Evolutionary conservation across 2,797 vertebrate genomes (phyloP).

Genomic region (Urocyon cinereoargenteus): DNA sequence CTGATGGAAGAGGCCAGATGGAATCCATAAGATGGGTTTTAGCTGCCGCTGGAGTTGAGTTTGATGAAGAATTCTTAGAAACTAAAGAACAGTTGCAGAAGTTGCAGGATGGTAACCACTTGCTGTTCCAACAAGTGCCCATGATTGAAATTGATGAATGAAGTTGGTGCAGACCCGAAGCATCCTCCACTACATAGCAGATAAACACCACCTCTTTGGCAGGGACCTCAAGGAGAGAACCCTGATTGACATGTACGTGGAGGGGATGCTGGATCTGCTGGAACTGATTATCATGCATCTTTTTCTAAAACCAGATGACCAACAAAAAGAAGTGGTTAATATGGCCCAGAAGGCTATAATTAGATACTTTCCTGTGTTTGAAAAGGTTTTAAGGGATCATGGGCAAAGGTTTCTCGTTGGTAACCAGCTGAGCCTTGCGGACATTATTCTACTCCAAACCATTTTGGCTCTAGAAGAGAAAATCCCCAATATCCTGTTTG

Average conservation of each 20-base stretch:
- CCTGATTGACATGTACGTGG: conserved; percentile 93
- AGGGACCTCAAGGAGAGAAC: conserved; percentile 89
- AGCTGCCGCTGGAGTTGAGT: not conserved
- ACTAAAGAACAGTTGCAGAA: not conserved
- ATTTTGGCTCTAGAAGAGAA: conserved; percentile 95
- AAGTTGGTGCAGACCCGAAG: conserved; percentile 91
- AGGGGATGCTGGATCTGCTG: conserved; percentile 92
- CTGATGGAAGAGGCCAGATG: too few relatives aligned
- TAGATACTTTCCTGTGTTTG: conserved; percentile 89
- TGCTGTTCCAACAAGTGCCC: conserved; percentile 93
- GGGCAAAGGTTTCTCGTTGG: conserved; percentile 91
- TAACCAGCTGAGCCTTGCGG: conserved; percentile 91
- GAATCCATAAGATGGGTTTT: too few relatives aligned
- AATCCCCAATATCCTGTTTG: conserved; percentile 87
- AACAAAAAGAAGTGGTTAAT: conserved; percentile 82
- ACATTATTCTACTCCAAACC: conserved; percentile 92
- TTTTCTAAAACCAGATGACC: conserved; percentile 85
- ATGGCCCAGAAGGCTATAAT: conserved; percentile 89
- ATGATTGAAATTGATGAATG: conserved; percentile 94
- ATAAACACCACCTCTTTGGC: conserved; percentile 91
- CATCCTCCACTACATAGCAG: conserved; percentile 92
- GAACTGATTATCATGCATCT: conserved; percentile 87
- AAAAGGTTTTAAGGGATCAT: conserved; percentile 87
- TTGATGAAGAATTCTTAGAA: not conserved
- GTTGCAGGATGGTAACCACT: conserved; percentile 50